phyloP scores from a whole-genome alignment of 2,888 invertebrate genomes.

The Gymnoscelis rufifasciata region DNA sequence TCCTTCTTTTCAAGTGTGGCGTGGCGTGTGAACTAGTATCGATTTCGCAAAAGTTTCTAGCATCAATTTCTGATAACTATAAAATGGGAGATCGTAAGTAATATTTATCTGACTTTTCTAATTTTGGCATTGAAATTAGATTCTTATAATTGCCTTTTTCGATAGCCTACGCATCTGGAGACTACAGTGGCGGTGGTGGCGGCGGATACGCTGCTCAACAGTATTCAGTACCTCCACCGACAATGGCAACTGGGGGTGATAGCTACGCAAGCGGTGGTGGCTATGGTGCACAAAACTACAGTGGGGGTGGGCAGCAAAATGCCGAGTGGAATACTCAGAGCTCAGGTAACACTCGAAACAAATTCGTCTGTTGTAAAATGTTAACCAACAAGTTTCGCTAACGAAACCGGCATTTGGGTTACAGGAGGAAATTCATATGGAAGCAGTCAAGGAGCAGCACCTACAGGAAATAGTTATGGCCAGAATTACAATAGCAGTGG shows the following conservation, averaged over 20 bases:
- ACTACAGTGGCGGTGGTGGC: constrained; percentile 59
- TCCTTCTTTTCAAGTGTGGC: constrained; percentile 10
- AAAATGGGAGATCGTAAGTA: constrained; percentile 50
- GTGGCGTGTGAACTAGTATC: constrained; percentile 31
- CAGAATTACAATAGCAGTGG: constrained; percentile 47
- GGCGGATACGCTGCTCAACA: constrained; percentile 64
- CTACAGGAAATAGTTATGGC: constrained; percentile 52
- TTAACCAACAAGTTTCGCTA: no score
- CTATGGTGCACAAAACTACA: constrained; percentile 48
- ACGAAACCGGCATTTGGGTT: not conserved
- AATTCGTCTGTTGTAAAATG: no score
- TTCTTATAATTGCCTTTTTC: not conserved
- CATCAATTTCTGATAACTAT: no score
- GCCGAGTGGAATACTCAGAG: constrained; percentile 60
- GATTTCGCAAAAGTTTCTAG: no score
- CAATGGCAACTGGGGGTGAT: constrained; percentile 59
- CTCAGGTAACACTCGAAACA: constrained; percentile 44
- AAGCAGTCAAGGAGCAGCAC: constrained; percentile 36
- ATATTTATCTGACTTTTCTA: no score
- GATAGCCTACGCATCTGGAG: constrained; percentile 57
- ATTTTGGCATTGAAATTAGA: no score
- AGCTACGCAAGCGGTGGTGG: constrained; percentile 56
- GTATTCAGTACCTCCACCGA: constrained; percentile 70
- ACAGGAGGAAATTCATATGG: constrained; percentile 56
- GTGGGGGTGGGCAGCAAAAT: constrained; percentile 50